A percentile compares a stretch with the other conserved stretches of the same genome.
Conservation (phyloP, 2,797 vertebrate species). For the Podargus strigoides region DNA sequence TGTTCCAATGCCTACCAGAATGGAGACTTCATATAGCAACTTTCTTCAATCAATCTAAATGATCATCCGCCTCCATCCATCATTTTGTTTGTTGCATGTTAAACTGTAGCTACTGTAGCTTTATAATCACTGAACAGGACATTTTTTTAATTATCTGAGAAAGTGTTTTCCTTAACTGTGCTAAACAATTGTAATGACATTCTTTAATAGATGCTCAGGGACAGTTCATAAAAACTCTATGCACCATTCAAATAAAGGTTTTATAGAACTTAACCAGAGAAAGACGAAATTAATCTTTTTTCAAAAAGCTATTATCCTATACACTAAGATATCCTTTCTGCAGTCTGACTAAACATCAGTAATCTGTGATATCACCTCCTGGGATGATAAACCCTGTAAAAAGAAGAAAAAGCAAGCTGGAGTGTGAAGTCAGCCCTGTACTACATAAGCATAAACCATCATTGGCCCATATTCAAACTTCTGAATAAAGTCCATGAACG, state of each 20-base stretch:
- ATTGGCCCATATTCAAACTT: not conserved
- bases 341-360: not conserved
- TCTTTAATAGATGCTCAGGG: not conserved
- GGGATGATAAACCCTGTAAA: not conserved
- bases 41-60: slow-evolving; percentile 17
- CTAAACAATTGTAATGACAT: not conserved
- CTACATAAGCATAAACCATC: not conserved
- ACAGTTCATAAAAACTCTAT: slow-evolving; percentile 10
- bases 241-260: not conserved
- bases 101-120: not conserved
- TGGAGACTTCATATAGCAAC: not conserved
- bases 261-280: slow-evolving; percentile 17
- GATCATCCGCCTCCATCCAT: not conserved
- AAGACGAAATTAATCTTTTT: slow-evolving; percentile 25
- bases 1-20: not conserved
- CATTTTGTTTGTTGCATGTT: not conserved
- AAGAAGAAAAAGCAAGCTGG: not conserved
- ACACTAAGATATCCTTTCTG: not conserved
- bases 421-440: not conserved
- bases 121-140: not conserved
- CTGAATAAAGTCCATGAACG: not conserved
- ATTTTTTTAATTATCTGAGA: not conserved
- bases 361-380: not conserved
- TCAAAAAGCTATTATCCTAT: not conserved
- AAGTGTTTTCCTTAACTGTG: not conserved